Conservation (phyloP, 2,888 invertebrate species). For the Venusia cambrica region DNA sequence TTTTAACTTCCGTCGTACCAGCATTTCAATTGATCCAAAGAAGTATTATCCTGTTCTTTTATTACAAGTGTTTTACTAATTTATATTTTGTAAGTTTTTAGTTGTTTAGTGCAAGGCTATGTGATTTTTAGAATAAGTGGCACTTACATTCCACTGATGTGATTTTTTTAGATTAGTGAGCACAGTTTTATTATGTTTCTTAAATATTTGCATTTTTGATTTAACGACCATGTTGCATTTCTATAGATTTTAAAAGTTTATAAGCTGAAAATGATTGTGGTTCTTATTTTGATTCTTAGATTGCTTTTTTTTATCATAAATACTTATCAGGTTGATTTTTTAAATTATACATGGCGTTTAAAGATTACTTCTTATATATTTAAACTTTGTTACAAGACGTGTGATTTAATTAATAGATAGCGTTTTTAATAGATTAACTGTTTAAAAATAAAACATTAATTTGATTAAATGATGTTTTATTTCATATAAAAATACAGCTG, state of each 20-base stretch:
- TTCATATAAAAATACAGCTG: constrained; percentile 23
- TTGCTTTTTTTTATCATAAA: constrained; percentile 23
- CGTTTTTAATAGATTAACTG: too few species aligned
- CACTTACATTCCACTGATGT: constrained; percentile 76
- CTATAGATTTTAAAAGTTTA: constrained; percentile 37
- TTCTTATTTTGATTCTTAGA: constrained; percentile 31
- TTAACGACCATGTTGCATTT: constrained; percentile 34
- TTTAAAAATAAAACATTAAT: constrained; percentile 61
- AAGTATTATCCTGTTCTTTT: constrained; percentile 47
- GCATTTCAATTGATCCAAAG: constrained; percentile 66
- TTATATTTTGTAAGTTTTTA: constrained; percentile 42
- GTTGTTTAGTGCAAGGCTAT: constrained; percentile 57
- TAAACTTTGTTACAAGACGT: constrained; percentile 44
- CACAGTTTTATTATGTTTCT: constrained; percentile 44
- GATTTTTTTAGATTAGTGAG: constrained; percentile 63
- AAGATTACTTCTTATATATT: constrained; percentile 45
- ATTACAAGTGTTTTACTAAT: constrained; percentile 37
- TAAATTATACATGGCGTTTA: constrained; percentile 38
- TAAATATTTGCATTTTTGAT: constrained; percentile 26
- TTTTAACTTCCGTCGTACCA: too few species aligned
- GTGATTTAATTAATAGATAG: constrained; percentile 59
- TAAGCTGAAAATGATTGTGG: constrained; percentile 44
- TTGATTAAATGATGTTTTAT: constrained; percentile 31
- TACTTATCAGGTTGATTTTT: constrained; percentile 40
- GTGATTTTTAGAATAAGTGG: constrained; percentile 73